Conservation (phyloP, 2,113 vertebrate genomes). For the Centropus unirufus region DNA sequence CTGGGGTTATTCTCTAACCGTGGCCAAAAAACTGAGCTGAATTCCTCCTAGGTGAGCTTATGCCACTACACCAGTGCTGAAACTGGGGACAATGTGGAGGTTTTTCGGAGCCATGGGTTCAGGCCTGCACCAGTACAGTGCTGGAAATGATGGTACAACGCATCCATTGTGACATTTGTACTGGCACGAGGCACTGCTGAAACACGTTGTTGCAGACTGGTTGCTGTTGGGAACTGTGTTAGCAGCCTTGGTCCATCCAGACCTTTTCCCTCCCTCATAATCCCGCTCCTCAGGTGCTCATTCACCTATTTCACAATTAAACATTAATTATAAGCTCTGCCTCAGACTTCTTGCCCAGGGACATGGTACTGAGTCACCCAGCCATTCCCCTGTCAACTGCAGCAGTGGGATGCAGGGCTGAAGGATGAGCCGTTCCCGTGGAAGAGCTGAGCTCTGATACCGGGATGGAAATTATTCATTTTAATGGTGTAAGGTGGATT, state of each 20-base stretch:
- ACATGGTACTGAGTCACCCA: not conserved
- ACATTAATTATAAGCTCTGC: not conserved
- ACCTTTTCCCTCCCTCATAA: not conserved
- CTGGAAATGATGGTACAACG: not conserved
- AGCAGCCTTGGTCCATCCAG: not conserved
- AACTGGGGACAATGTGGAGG: not conserved
- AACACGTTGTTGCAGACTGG: rapidly evolving
- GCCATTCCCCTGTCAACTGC: not conserved
- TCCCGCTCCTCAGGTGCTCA: not conserved
- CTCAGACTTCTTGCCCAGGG: not conserved
- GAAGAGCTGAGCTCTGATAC: not conserved
- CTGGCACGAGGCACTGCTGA: not conserved
- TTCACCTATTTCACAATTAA: not conserved
- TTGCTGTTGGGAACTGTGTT: not conserved
- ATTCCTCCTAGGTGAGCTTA: not conserved
- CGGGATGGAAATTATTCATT: not conserved
- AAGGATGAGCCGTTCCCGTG: rapidly evolving
- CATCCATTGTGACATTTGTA: not conserved
- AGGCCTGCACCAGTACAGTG: not conserved
- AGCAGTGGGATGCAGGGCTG: rapidly evolving
- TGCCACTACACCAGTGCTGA: not conserved
- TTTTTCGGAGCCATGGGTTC: not conserved
- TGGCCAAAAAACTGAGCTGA: not conserved
- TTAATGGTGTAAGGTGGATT: not conserved
- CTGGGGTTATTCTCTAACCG: not conserved